Percentiles rank a stretch among this genome's conserved stretches.
Evolutionary conservation across 1,140 invertebrate species (phyloP).

Genomic region (Habropoda laboriosa): DNA sequence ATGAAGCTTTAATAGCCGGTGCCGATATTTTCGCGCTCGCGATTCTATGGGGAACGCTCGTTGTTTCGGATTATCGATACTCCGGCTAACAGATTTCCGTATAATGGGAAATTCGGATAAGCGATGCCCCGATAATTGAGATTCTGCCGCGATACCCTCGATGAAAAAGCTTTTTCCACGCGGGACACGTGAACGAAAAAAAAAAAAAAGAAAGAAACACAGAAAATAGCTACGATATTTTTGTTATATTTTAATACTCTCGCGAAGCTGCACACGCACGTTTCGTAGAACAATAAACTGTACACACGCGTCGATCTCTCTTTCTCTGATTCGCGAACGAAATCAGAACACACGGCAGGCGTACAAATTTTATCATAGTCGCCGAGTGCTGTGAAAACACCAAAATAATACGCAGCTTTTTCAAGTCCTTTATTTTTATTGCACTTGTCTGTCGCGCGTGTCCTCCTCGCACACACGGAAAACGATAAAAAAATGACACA

Average conservation of each 20-base stretch:
- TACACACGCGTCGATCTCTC: not conserved
- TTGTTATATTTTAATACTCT: not conserved
- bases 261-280: not conserved
- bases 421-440: not conserved
- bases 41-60: not conserved
- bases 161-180: not conserved
- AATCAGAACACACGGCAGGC: not conserved
- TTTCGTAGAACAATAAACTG: not conserved
- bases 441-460: not conserved
- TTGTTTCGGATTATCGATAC: conserved; percentile 27
- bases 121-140: not conserved
- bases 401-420: not conserved
- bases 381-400: not conserved
- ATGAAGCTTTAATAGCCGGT: not conserved
- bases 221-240: not conserved
- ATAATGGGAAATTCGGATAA: conserved; percentile 17
- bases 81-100: conserved; percentile 8
- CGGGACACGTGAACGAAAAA: not conserved
- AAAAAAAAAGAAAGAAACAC: not conserved
- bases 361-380: not conserved
- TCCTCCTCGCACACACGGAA: too few relatives aligned
- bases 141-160: not conserved
- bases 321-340: not conserved
- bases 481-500: too few relatives aligned
- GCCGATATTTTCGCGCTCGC: not conserved